Conservation (phyloP, 2,888 invertebrate species). For the Tenthredo amoena region DNA sequence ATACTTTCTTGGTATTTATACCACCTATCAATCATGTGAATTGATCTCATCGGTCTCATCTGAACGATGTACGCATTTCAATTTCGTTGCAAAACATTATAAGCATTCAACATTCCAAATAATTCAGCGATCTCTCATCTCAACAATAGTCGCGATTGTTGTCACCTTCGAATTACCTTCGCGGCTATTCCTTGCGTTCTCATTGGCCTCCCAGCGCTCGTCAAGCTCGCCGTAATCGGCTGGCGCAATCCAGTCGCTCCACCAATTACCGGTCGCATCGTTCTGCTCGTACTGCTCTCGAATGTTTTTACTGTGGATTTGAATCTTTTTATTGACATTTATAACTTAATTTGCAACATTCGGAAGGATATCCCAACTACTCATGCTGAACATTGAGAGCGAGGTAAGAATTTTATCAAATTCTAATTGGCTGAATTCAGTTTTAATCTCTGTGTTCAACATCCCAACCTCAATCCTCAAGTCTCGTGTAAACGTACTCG, state of each 20-base stretch:
- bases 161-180: background rate
- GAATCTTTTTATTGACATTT: background rate
- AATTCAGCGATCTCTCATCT: background rate
- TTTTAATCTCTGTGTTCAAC: background rate
- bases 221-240: background rate
- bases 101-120: background rate
- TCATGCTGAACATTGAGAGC: background rate
- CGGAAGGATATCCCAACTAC: background rate
- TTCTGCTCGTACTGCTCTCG: background rate
- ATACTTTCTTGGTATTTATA: background rate
- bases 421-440: background rate
- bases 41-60: background rate
- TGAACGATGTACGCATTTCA: background rate
- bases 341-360: background rate
- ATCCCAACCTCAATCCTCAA: conserved; percentile 17
- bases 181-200: background rate
- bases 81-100: background rate
- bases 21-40: background rate
- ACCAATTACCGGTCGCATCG: background rate
- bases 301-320: background rate
- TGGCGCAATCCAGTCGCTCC: background rate
- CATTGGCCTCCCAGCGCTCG: background rate
- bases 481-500: background rate
- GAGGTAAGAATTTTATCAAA: background rate
- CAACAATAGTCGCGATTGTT: background rate